Base-by-base conservation (phyloP, 2,113 vertebrate genomes). In the Bungarus multicinctus region DNA sequence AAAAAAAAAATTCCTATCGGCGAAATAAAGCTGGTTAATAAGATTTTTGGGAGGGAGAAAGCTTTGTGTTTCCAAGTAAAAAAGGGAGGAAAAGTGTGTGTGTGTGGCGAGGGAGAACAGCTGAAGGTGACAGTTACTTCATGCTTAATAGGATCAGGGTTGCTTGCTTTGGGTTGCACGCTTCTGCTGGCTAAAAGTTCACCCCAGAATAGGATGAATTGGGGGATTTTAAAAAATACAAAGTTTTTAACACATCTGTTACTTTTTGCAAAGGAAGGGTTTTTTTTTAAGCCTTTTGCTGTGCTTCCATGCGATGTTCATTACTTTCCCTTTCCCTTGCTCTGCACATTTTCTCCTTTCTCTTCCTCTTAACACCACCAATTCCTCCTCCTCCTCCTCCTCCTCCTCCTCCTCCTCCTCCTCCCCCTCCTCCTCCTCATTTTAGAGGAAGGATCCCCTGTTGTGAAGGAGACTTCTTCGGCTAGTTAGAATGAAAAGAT, bases 71-170 rank as follows among this genome's bases (percentile, higher is more conserved):
- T 96, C 97, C 97, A 98, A 98, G 98, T 97, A 97, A 97, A 98
- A 97, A 97, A 86, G 25, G 7, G 20, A 92, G 25, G 43, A 16
- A 85, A 20, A 14, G 22, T 39, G 69, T 81, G 69, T 81, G 60
- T 69, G 69, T 81, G 69, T 89, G 18, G 53, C 11, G 50, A 43
- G 14, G 97, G 97, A 97, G 98, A 98, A 98, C 99, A 99, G 99
- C 99, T 99, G 99, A 99, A 98, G 98, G 98, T 99, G 99, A 98
- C 99, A 98, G 98, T 98, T 98, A 99, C 98, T 99, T 99, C 98
- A 99, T 98, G 98, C 98, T 99, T 99, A 99, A 99, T 99, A 98
- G 98, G 98, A 99, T 99, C 98, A 99, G 97, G 97, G 95, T 96
- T 91, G 97, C 98, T 97, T 97, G 98, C 97, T 97, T 96, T 95